These are phyloP conservation scores for Morinoia aosen DNA, from an alignment of 2,888 invertebrate species.

Conservation along the genomic window DNA sequence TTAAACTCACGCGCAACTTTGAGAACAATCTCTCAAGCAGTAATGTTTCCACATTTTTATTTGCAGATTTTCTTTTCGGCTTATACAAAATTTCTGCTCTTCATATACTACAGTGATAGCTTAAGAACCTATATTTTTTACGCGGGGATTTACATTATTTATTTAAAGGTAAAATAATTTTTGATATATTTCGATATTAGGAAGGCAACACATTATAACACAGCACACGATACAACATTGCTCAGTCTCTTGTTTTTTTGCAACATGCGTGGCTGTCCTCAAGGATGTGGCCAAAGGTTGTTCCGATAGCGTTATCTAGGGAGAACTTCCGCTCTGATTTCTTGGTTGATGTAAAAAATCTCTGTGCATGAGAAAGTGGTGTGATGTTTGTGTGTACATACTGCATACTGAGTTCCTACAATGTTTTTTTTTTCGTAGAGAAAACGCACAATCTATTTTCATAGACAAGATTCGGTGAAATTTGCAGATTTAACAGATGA, in stretches of 20 bases:
- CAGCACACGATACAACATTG: neutral
- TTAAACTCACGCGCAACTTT: no score
- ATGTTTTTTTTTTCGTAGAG: neutral
- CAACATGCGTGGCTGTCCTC: neutral
- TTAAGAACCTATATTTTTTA: no score
- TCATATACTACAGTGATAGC: no score
- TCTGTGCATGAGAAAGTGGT: neutral
- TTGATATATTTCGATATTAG: no score
- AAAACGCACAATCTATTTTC: neutral
- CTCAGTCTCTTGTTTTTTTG: neutral
- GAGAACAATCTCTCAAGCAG: no score
- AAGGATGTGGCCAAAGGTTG: neutral
- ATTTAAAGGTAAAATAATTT: no score
- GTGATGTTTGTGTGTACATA: neutral
- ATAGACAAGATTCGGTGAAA: neutral
- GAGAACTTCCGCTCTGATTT: neutral
- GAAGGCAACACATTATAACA: neutral
- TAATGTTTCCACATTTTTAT: no score
- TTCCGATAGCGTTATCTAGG: neutral
- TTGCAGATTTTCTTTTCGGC: no score
- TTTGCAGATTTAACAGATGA: neutral
- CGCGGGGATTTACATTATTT: no score
- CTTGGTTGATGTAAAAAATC: neutral
- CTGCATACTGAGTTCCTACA: neutral
- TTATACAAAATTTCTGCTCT: no score